Conservation (phyloP, 2,797 vertebrate genomes). For the Fundulus diaphanus region DNA sequence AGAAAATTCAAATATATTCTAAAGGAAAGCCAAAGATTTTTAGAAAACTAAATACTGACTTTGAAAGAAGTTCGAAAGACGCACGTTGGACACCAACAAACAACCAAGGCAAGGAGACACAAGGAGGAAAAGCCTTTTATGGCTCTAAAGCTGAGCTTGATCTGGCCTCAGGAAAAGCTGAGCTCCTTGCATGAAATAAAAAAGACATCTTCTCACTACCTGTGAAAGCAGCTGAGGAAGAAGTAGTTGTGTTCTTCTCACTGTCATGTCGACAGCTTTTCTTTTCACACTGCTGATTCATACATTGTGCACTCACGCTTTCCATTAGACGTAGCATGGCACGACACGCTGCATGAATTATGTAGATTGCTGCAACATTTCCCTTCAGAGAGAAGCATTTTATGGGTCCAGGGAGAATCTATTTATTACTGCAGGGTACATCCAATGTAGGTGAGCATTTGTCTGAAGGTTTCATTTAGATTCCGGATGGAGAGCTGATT, state of each 20-base stretch:
- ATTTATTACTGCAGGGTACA: slow-evolving; percentile 24
- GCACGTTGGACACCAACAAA: too few relatives aligned
- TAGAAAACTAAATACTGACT: too few relatives aligned
- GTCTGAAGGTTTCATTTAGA: slow-evolving; percentile 25
- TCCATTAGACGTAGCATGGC: slow-evolving; percentile 45
- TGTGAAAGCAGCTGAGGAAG: not conserved
- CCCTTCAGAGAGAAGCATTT: slow-evolving; percentile 27
- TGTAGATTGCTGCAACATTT: slow-evolving; percentile 47
- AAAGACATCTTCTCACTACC: too few relatives aligned
- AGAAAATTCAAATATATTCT: too few relatives aligned
- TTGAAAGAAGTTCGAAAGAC: too few relatives aligned
- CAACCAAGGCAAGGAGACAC: too few relatives aligned
- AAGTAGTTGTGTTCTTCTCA: slow-evolving; percentile 6
- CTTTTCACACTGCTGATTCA: slow-evolving; percentile 23
- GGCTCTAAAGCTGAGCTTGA: too few relatives aligned
- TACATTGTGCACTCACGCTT: slow-evolving; percentile 37
- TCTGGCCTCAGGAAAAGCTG: not conserved
- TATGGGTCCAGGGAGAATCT: slow-evolving; percentile 26
- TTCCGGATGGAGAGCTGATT: slow-evolving; percentile 26
- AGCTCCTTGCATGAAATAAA: too few relatives aligned
- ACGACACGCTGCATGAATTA: slow-evolving; percentile 62
- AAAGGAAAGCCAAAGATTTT: too few relatives aligned
- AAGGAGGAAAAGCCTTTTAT: too few relatives aligned
- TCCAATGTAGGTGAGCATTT: slow-evolving; percentile 6
- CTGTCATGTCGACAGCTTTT: slow-evolving; percentile 26